Percentiles rank a stretch among this genome's conserved stretches.
These are phyloP conservation scores for Zoanthus solanderi DNA, from an alignment of 92 coral and sea anemone genomes.

Conservation along the genomic window DNA sequence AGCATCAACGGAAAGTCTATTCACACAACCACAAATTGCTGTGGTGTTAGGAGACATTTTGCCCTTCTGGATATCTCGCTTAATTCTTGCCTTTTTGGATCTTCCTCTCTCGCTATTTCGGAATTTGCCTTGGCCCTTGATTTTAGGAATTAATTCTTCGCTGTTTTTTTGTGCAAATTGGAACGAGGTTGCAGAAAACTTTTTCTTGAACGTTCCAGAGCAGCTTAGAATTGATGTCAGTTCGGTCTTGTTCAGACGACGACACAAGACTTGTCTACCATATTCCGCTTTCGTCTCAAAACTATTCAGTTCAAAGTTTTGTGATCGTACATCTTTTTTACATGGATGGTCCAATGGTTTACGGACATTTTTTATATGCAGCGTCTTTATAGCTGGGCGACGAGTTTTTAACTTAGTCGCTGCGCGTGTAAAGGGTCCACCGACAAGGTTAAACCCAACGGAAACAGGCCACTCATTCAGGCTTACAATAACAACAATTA, in stretches of 20 bases:
- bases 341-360: neutral
- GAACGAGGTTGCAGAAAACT: slow-evolving; percentile 2
- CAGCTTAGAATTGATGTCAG: neutral
- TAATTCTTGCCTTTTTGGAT: neutral
- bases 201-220: slow-evolving; percentile 15
- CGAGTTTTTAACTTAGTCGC: neutral
- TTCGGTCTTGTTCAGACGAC: neutral
- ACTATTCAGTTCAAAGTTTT: neutral
- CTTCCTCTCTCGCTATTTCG: too few relatives aligned
- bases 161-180: neutral
- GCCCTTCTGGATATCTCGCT: neutral
- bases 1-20: neutral
- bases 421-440: neutral
- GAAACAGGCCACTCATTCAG: neutral
- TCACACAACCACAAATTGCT: neutral
- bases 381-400: neutral
- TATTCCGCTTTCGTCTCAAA: neutral
- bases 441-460: neutral
- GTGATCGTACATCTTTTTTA: neutral
- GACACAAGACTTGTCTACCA: neutral
- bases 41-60: neutral
- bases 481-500: neutral
- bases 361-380: neutral
- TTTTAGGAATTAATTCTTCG: neutral
- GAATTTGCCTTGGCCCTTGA: neutral